Evolutionary conservation across 1,140 invertebrate species (phyloP).

Genomic region (Protaetia brevitarsis): DNA sequence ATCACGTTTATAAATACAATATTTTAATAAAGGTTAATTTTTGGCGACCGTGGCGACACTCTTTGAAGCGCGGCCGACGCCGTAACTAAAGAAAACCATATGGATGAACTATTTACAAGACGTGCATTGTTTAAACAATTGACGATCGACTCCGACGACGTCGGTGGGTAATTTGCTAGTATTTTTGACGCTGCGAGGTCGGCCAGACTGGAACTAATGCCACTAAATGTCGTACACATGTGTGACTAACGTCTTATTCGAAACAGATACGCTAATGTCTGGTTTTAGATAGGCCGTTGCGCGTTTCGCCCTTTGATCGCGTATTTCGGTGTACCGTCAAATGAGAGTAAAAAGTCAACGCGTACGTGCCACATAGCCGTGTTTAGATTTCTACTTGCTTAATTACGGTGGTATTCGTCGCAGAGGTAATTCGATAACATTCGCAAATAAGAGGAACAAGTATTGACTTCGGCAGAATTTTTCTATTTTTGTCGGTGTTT

Average conservation of each 20-base stretch:
- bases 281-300: conserved; percentile 16
- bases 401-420: conserved; percentile 15
- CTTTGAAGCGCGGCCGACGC: conserved; percentile 30
- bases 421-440: background rate
- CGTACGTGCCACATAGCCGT: background rate
- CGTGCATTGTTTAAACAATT: conserved; percentile 39
- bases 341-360: background rate
- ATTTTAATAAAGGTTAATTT: conserved; percentile 28
- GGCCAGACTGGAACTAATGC: conserved; percentile 28
- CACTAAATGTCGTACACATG: conserved; percentile 33
- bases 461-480: background rate
- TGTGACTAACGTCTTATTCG: conserved; percentile 30
- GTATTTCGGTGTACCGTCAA: conserved; percentile 3
- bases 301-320: conserved; percentile 18
- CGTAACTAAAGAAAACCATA: conserved; percentile 38
- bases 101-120: conserved; percentile 34
- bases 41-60: conserved; percentile 21
- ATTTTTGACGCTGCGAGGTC: conserved; percentile 29
- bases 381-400: conserved; percentile 17
- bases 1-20: conserved; percentile 1
- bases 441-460: background rate
- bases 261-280: conserved; percentile 31
- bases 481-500: too few species aligned
- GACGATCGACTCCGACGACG: conserved; percentile 18
- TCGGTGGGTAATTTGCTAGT: conserved; percentile 31